These are phyloP conservation scores for Silvanus unidentatus DNA, from an alignment of 2,888 invertebrate genomes.

Conservation along the genomic window DNA sequence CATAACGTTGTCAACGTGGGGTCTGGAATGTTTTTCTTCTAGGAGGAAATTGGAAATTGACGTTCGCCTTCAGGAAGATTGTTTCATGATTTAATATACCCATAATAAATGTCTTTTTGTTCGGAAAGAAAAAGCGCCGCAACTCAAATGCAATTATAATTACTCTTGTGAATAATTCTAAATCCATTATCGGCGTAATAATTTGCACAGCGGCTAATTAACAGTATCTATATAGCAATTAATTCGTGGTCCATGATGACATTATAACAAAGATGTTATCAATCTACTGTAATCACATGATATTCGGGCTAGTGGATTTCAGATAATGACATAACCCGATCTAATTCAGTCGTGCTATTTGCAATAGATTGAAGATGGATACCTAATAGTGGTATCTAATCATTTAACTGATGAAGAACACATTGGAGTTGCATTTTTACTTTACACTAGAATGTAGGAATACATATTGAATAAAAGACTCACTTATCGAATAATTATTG, in stretches of 20 bases:
- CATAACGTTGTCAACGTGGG: conserved; percentile 11
- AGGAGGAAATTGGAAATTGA: no score
- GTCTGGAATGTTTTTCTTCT: no score
- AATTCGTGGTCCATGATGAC: conserved; percentile 34
- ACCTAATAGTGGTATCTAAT: conserved; percentile 24
- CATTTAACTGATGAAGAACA: no score
- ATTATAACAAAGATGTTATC: conserved; percentile 37
- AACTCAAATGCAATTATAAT: neutral
- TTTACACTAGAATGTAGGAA: no score
- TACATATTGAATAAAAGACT: no score
- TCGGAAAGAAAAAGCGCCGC: no score
- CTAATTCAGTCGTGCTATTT: conserved; percentile 33
- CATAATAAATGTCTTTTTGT: no score
- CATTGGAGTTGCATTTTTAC: no score
- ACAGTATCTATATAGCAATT: conserved; percentile 33
- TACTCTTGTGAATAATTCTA: conserved; percentile 16
- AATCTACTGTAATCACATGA: conserved; percentile 36
- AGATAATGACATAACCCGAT: conserved; percentile 39
- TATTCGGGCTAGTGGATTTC: conserved; percentile 32
- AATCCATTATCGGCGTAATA: conserved; percentile 23
- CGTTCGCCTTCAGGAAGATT: no score
- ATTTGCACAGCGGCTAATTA: conserved; percentile 28
- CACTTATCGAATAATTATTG: no score
- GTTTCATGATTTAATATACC: no score
- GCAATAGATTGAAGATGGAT: conserved; percentile 21